Evolutionary conservation across 2,888 invertebrate genomes (phyloP).

Genomic region (Catocala nupta): DNA sequence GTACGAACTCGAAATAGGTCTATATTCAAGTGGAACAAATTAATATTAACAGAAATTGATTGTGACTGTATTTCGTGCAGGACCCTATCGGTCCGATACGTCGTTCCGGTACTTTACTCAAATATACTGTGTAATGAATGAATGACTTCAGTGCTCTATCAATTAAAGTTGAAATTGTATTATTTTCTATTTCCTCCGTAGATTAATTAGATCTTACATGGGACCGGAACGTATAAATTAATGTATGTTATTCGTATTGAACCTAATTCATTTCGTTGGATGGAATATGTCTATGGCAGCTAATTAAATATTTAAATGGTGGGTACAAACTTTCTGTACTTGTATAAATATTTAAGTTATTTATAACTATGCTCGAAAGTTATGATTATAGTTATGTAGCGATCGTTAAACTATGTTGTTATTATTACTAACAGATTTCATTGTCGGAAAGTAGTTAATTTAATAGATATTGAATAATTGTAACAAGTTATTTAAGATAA

Average conservation of each 20-base stretch:
- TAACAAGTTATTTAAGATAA: constrained; percentile 34
- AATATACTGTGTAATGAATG: constrained; percentile 63
- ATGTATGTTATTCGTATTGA: constrained; percentile 78
- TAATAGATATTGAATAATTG: constrained; percentile 25
- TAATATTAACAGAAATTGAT: constrained; percentile 57
- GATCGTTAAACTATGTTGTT: constrained; percentile 9
- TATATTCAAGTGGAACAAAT: constrained; percentile 66
- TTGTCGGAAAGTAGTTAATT: constrained; percentile 1
- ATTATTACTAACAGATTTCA: constrained; percentile 6
- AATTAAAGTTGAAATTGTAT: constrained; percentile 80
- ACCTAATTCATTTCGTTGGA: constrained; percentile 62
- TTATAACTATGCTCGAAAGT: constrained; percentile 28
- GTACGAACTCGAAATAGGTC: constrained; percentile 68
- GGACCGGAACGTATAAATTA: constrained; percentile 79
- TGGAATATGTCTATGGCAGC: constrained; percentile 69
- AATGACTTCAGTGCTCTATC: constrained; percentile 73
- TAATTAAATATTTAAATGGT: constrained; percentile 79
- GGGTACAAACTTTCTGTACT: constrained; percentile 61
- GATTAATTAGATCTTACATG: constrained; percentile 81
- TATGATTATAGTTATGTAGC: constrained; percentile 3
- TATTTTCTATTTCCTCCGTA: constrained; percentile 79
- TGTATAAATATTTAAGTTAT: constrained; percentile 36
- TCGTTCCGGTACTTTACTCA: constrained; percentile 50
- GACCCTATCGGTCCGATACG: constrained; percentile 49
- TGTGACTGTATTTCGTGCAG: constrained; percentile 64